phyloP scores from a whole-genome alignment of 53 echinoderm and acorn worm species.

The Glandiceps talaboti region DNA sequence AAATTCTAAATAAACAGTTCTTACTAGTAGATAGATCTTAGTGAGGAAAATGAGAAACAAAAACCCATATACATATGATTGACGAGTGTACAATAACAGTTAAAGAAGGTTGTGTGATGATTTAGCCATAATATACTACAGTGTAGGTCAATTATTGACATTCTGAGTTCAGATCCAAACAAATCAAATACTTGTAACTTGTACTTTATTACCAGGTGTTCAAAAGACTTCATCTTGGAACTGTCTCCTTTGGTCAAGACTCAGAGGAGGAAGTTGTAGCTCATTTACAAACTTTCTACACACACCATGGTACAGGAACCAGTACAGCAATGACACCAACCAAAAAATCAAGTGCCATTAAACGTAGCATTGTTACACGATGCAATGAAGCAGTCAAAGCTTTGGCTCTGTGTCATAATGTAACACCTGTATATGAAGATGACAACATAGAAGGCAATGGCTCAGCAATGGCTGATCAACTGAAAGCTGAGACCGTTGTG shows the following conservation, averaged over 20 bases:
- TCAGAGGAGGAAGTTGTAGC: constrained; percentile 59
- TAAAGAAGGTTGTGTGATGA: no score
- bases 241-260: constrained; percentile 75
- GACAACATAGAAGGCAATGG: constrained; percentile 31
- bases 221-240: constrained; percentile 93
- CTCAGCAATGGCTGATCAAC: constrained; percentile 29
- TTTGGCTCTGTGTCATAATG: constrained; percentile 93
- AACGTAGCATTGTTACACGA: constrained; percentile 78
- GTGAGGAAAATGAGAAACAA: no score
- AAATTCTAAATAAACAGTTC: no score
- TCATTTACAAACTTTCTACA: constrained; percentile 69
- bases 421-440: constrained; percentile 86
- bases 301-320: constrained; percentile 34
- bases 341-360: constrained; percentile 29
- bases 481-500: constrained; percentile 41
- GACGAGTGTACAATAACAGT: no score
- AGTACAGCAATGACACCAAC: constrained; percentile 36
- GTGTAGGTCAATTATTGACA: no score
- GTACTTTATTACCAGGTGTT: constrained; percentile 49
- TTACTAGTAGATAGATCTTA: no score
- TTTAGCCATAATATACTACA: no score
- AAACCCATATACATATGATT: no score
- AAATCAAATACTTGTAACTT: no score
- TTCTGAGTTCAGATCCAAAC: no score
- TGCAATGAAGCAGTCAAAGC: constrained; percentile 81